phyloP scores from a whole-genome alignment of 2,113 vertebrate genomes.

The Aepyceros melampus region DNA sequence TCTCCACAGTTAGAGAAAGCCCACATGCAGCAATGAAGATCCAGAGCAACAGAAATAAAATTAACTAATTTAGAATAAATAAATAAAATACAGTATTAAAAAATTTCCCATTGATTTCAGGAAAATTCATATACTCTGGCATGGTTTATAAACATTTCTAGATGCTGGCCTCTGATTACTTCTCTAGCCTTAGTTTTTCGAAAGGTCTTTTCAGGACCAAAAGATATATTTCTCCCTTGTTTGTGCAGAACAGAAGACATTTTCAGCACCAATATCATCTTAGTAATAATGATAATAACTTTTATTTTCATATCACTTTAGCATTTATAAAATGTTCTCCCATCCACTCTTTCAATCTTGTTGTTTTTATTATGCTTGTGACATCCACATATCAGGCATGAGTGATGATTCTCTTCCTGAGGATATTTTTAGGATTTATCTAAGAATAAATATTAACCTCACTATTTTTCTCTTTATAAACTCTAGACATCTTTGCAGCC shows the following conservation, averaged over 20 bases:
- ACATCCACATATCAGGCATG: not conserved
- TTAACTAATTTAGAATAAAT: not conserved
- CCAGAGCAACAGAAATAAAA: not conserved
- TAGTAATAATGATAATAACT: not conserved
- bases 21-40: not conserved
- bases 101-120: not conserved
- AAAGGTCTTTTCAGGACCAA: not conserved
- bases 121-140: not conserved
- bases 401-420: not conserved
- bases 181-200: not conserved
- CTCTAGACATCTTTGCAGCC: conserved; percentile 89
- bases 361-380: not conserved
- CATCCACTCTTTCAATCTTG: not conserved
- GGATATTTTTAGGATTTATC: conserved; percentile 30
- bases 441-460: not conserved
- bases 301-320: conserved; percentile 13
- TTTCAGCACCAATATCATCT: not conserved
- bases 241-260: not conserved
- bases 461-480: conserved; percentile 44
- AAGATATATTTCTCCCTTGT: not conserved
- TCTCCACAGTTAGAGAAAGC: not conserved
- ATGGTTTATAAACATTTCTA: not conserved
- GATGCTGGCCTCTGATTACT: not conserved
- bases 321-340: conserved; percentile 13
- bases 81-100: not conserved